phyloP scores from a whole-genome alignment of 2,797 vertebrate species.

The Sebastes hubbsi region DNA sequence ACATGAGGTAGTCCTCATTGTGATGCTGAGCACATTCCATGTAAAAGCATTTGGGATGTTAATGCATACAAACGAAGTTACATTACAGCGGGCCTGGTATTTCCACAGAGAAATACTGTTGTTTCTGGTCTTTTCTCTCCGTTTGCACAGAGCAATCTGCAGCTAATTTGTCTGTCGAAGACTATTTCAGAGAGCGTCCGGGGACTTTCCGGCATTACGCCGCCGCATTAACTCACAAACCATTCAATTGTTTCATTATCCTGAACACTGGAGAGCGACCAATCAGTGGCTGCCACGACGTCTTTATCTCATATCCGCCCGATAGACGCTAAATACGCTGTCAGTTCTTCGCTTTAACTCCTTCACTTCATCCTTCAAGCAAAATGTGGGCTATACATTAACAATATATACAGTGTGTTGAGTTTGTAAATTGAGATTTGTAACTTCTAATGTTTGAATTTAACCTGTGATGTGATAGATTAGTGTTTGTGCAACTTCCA shows the following conservation, averaged over 20 bases:
- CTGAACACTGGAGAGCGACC: not conserved
- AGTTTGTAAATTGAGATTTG: too few relatives aligned
- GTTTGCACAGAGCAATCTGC: conserved; percentile 42
- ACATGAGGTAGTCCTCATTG: not conserved
- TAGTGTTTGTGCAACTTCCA: too few relatives aligned
- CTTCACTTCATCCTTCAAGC: not conserved
- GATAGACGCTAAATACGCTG: not conserved
- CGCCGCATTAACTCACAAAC: conserved; percentile 21
- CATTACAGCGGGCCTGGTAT: not conserved
- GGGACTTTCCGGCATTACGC: conserved; percentile 10
- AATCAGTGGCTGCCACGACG: not conserved
- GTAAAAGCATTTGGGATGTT: not conserved
- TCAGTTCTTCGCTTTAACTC: not conserved
- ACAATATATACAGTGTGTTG: not conserved
- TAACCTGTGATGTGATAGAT: too few relatives aligned
- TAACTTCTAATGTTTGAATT: too few relatives aligned
- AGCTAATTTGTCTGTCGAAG: conserved; percentile 43
- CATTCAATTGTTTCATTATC: conserved; percentile 33
- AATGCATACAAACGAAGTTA: conserved; percentile 19
- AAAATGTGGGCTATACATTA: not conserved
- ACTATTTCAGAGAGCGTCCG: conserved; percentile 1
- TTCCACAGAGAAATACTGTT: conserved; percentile 8
- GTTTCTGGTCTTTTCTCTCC: conserved; percentile 13
- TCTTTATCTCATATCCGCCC: conserved; percentile 4
- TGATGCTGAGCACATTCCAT: not conserved